Evolutionary conservation across 1,140 invertebrate genomes (phyloP).

Genomic region (Dendroctonus valens): DNA sequence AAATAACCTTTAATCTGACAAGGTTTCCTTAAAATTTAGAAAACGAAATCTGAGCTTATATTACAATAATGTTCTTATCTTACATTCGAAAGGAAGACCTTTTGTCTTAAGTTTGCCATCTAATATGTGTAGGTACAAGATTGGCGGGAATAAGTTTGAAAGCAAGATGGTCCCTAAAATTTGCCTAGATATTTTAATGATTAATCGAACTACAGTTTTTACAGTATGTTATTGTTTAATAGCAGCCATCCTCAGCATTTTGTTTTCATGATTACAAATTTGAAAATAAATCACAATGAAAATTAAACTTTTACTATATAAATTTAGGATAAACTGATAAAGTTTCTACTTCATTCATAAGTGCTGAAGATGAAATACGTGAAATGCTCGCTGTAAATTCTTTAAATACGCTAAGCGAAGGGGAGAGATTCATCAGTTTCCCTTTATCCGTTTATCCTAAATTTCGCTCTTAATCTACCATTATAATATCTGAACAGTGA

Average conservation of each 20-base stretch:
- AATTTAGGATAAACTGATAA: neutral
- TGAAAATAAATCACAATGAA: conserved; percentile 4
- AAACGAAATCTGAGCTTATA: no score
- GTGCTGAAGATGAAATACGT: neutral
- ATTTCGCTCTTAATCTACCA: no score
- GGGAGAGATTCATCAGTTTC: no score
- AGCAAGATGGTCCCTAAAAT: conserved; percentile 32
- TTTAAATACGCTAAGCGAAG: no score
- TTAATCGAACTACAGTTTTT: conserved; percentile 25
- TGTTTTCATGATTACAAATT: conserved; percentile 14
- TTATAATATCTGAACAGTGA: no score
- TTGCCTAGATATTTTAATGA: conserved; percentile 26
- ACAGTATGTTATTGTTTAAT: conserved; percentile 30
- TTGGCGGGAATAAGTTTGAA: conserved; percentile 29
- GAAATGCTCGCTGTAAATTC: no score
- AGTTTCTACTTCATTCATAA: neutral
- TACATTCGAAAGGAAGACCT: conserved; percentile 13
- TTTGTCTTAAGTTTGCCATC: conserved; percentile 12
- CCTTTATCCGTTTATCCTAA: no score
- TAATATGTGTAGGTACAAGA: conserved; percentile 19
- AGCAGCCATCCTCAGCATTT: conserved; percentile 30
- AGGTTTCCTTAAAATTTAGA: no score
- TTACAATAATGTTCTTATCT: conserved; percentile 1
- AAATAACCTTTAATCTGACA: no score
- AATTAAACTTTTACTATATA: neutral